Base-by-base conservation (phyloP, 2,113 vertebrate species). In the Stigmatopora nigra region DNA sequence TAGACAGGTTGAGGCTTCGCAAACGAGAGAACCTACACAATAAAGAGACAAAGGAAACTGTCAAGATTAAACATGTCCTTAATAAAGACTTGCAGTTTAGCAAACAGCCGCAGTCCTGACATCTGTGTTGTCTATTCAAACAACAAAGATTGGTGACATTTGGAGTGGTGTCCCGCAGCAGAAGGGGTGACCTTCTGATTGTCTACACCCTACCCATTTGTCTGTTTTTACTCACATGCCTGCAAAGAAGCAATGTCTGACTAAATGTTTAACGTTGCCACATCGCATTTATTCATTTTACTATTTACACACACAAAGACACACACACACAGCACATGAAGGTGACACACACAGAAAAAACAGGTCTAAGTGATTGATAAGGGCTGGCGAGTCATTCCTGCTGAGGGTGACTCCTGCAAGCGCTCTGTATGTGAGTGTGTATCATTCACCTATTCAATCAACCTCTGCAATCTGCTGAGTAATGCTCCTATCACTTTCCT, bases 1-100 rank as follows among this genome's bases (percentile, higher is more conserved):
- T 98, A 55, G 97, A 98, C 77, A 99, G 91, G 86, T 98, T 99
- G 88, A 99, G 93, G 88, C 96, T 99, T 82, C 92, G 95, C 88
- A 99, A 84, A 71, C 96, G 94, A 75, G 92, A 92, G 86, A 99
- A 99, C 84, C 94, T 98, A 81, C 31, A 45, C 65, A 71, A n/a
- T 53, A 5, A 63, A 63, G 70, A 71, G 65, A 11, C 64, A 61
- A 67, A 64, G 64, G 53, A 76, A 48, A 67, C 15, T 56, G 38
- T 35, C 11, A 56, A 16, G 63, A 67, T 52, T 69, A 12, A 56
- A 59, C 53, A 66, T n/a, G 41, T 2, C 3, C 46, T 67, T 35
- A 55, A 72, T 71, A 47, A 64, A 61, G 62, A 20, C 57, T 25
- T 36, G 44, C n/a, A 51, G 82, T 88, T 82, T 80, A 70, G 72